phyloP scores from a whole-genome alignment of 2,113 vertebrate species.

The Hemibagrus wyckioides region DNA sequence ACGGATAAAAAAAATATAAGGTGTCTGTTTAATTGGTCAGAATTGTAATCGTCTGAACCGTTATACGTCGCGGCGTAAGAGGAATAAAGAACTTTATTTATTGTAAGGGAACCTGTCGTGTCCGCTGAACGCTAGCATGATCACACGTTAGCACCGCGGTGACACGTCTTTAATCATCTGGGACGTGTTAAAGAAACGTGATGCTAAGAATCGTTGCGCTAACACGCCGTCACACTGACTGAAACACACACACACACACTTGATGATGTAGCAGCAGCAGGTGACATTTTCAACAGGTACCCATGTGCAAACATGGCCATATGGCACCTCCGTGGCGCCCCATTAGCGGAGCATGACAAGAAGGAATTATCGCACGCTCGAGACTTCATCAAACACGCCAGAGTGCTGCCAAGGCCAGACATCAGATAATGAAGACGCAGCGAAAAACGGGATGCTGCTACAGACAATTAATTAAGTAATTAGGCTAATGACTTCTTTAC shows the following conservation, averaged over 20 bases:
- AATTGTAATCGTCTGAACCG: not conserved
- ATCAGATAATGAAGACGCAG: conserved; percentile 80
- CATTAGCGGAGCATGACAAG: conserved; percentile 60
- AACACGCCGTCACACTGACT: not conserved
- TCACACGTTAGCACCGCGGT: not conserved
- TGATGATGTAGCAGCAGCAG: conserved; percentile 47
- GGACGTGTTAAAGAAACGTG: not conserved
- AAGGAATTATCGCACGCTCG: conserved; percentile 67
- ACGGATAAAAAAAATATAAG: no score
- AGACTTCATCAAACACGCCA: conserved; percentile 67
- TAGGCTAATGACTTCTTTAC: conserved; percentile 80
- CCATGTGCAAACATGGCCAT: conserved; percentile 50
- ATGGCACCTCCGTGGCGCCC: conserved; percentile 53
- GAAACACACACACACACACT: conserved; percentile 18
- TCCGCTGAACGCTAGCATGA: not conserved
- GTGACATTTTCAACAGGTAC: conserved; percentile 55
- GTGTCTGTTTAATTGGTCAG: no score
- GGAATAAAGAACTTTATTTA: not conserved
- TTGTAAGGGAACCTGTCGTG: not conserved
- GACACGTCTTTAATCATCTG: not conserved
- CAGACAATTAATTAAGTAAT: conserved; percentile 84
- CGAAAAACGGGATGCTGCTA: conserved; percentile 66
- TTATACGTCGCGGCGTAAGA: not conserved
- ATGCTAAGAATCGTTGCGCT: not conserved
- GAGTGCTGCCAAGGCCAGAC: conserved; percentile 62